A percentile compares a stretch with the other conserved stretches of the same genome.
Evolutionary conservation across 1,140 invertebrate species (phyloP).

Genomic region (Drosophila varians): DNA sequence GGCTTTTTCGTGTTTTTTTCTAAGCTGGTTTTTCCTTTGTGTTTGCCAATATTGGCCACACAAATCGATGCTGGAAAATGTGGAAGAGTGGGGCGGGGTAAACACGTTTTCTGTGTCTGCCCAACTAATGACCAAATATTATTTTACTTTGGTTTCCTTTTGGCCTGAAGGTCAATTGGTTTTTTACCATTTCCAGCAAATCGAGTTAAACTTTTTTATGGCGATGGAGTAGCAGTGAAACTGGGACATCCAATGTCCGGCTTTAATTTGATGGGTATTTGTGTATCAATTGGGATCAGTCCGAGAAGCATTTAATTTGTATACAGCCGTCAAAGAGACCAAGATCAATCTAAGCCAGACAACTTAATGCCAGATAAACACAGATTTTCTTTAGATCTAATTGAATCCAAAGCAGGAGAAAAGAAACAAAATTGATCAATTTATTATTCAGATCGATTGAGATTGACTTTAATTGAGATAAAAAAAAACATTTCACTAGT

Average conservation of each 20-base stretch:
- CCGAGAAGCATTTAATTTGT: conserved; percentile 24
- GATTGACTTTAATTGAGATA: neutral
- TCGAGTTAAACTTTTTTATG: conserved; percentile 47
- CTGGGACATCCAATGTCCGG: conserved; percentile 10
- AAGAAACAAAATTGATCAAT: conserved; percentile 4
- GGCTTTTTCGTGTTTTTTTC: conserved; percentile 21
- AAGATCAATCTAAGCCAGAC: conserved; percentile 15
- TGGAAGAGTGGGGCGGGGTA: neutral
- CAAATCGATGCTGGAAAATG: conserved; percentile 36
- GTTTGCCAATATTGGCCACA: conserved; percentile 51
- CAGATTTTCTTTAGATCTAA: neutral
- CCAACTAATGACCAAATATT: conserved; percentile 76
- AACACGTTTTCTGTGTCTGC: conserved; percentile 55
- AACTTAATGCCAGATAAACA: conserved; percentile 17
- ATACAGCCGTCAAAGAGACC: neutral
- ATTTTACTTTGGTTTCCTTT: conserved; percentile 70
- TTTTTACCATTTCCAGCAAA: conserved; percentile 52
- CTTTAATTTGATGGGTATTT: conserved; percentile 15
- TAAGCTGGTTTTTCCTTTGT: conserved; percentile 32
- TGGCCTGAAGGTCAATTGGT: conserved; percentile 73
- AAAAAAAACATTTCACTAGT: neutral
- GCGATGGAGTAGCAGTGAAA: conserved; percentile 24
- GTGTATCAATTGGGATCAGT: conserved; percentile 5
- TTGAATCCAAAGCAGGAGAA: neutral
- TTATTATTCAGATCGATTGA: neutral